phyloP scores from a whole-genome alignment of 1,140 invertebrate genomes.

The Potamilus streckersoni region DNA sequence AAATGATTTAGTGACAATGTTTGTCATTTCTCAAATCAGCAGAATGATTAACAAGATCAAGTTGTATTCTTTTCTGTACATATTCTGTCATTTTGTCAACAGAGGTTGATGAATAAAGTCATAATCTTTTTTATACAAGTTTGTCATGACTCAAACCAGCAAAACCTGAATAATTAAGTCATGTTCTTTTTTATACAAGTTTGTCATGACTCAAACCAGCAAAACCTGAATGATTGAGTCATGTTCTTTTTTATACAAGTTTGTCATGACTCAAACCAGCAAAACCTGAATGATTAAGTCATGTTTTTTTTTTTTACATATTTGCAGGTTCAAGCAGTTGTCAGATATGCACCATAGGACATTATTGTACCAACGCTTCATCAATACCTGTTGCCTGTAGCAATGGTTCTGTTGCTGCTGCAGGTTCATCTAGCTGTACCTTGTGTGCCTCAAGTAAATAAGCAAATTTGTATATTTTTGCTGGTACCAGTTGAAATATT shows the following conservation, averaged over 20 bases:
- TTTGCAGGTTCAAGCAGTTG: slow-evolving; percentile 36
- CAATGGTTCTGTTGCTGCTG: slow-evolving; percentile 54
- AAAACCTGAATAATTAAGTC: not conserved
- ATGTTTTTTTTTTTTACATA: not conserved
- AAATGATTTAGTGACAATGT: not conserved
- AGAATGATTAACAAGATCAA: slow-evolving; percentile 28
- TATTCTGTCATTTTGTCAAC: slow-evolving; percentile 30
- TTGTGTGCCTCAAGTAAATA: slow-evolving; percentile 50
- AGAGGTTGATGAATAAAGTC: not conserved
- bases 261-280: slow-evolving; percentile 27
- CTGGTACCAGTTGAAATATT: too few species aligned
- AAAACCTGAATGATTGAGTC: not conserved
- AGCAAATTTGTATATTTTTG: not conserved
- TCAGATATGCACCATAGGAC: slow-evolving; percentile 48
- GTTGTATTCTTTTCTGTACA: slow-evolving; percentile 2
- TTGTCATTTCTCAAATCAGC: slow-evolving; percentile 13
- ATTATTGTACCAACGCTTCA: slow-evolving; percentile 41
- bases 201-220: slow-evolving; percentile 27
- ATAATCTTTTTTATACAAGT: slow-evolving; percentile 8
- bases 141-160: slow-evolving; percentile 27
- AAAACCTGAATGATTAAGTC: not conserved
- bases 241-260: not conserved
- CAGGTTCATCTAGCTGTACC: slow-evolving; percentile 45
- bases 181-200: slow-evolving; percentile 8
- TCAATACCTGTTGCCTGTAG: slow-evolving; percentile 39